Percentiles rank a stretch among this genome's conserved stretches.
phyloP scores from a whole-genome alignment of 2,797 vertebrate genomes.

The Tapera naevia region DNA sequence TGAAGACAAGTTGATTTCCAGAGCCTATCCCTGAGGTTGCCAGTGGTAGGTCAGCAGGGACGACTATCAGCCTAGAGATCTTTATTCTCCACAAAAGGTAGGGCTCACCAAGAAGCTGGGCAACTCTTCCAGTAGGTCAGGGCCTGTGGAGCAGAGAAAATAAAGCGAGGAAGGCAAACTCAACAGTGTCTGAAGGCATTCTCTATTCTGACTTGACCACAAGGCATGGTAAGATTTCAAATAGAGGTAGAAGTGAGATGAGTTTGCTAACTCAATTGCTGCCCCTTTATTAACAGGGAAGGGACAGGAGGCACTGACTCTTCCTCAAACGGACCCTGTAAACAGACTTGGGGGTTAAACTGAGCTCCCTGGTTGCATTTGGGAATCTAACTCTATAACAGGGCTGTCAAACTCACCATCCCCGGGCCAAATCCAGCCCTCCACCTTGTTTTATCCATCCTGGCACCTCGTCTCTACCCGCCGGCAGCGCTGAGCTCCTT shows the following conservation, averaged over 20 bases:
- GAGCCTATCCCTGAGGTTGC: background rate
- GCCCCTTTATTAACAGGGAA: background rate
- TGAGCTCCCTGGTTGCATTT: background rate
- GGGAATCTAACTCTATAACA: background rate
- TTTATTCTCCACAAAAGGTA: background rate
- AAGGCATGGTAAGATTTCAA: background rate
- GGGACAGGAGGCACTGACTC: background rate
- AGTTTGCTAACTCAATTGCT: background rate
- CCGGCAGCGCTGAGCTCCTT: too few species aligned
- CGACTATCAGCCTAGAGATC: background rate
- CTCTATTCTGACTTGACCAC: background rate
- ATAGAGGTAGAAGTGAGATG: background rate
- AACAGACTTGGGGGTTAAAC: background rate
- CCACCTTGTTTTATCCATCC: too few species aligned
- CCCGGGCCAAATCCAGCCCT: too few species aligned
- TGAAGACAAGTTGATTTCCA: background rate
- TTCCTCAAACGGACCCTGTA: background rate
- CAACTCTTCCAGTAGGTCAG: background rate
- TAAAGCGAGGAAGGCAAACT: background rate
- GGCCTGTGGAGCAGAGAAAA: slow-evolving; percentile 5
- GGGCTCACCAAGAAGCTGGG: background rate
- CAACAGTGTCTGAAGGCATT: background rate
- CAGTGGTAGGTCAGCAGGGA: background rate
- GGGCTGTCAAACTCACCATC: too few species aligned
- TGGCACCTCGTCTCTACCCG: too few species aligned